phyloP scores from a whole-genome alignment of 1,140 invertebrate species.

The Thrips palmi region DNA sequence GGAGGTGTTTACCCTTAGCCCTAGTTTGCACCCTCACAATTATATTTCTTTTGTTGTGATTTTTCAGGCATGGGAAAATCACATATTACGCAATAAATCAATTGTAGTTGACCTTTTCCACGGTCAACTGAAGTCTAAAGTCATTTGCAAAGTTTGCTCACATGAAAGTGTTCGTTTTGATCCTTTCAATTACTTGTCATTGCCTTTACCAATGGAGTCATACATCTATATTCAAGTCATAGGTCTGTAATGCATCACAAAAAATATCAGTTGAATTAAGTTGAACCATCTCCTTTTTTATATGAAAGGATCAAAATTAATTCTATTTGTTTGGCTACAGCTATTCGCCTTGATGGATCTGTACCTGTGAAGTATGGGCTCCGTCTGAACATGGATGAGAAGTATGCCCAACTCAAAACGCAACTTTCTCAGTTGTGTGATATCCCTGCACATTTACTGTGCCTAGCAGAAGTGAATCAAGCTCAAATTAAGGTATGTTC shows the following conservation, averaged over 20 bases:
- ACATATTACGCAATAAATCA: conserved; percentile 56
- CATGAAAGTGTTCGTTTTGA: conserved; percentile 72
- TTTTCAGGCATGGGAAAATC: conserved; percentile 57
- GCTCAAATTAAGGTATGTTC: conserved; percentile 37
- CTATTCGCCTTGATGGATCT: conserved; percentile 57
- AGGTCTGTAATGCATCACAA: conserved; percentile 27
- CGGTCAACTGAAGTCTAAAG: conserved; percentile 73
- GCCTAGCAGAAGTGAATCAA: conserved; percentile 47
- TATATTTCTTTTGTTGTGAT: conserved; percentile 12
- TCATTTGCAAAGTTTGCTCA: conserved; percentile 58
- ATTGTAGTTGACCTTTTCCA: conserved; percentile 81
- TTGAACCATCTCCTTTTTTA: too few species aligned
- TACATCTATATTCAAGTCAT: conserved; percentile 52
- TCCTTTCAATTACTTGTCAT: conserved; percentile 70
- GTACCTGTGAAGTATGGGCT: conserved; percentile 67
- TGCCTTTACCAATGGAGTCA: conserved; percentile 66
- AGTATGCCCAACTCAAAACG: conserved; percentile 49
- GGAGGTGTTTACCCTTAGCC: background rate
- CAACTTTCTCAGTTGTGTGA: conserved; percentile 43
- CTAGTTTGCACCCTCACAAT: background rate
- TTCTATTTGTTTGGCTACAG: conserved; percentile 25
- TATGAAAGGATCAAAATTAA: conserved; percentile 6
- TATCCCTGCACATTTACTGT: conserved; percentile 36
- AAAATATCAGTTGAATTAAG: conserved; percentile 2
- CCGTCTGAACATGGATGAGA: conserved; percentile 58